These are phyloP conservation scores for Ramphastos sulfuratus DNA, from an alignment of 2,113 vertebrate species.

Conservation along the genomic window DNA sequence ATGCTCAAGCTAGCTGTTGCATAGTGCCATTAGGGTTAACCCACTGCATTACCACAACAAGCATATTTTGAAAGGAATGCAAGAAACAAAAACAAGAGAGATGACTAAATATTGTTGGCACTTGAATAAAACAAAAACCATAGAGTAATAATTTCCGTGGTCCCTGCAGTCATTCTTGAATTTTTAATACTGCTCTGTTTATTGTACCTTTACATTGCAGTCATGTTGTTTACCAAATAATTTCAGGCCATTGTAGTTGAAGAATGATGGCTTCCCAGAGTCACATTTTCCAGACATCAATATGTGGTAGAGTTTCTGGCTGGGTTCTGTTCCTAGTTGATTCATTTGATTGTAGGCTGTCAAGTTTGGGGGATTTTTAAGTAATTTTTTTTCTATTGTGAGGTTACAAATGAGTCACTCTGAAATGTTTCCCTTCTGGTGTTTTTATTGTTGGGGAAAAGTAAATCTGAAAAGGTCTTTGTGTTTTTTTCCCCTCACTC, in stretches of 20 bases:
- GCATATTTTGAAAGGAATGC: not conserved
- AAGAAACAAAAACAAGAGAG: not conserved
- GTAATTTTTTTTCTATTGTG: constrained; percentile 23
- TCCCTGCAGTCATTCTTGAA: constrained; percentile 50
- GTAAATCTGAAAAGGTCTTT: not conserved
- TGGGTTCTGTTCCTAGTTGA: constrained; percentile 35
- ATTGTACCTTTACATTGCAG: constrained; percentile 44
- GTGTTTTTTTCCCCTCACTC: not conserved
- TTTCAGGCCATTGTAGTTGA: constrained; percentile 17
- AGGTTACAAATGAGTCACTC: constrained; percentile 41
- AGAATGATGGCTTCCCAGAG: constrained; percentile 56
- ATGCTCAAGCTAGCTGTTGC: not conserved
- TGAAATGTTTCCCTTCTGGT: constrained; percentile 21
- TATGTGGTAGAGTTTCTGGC: constrained; percentile 35
- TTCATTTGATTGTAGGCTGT: constrained; percentile 65
- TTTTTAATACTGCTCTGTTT: constrained; percentile 63
- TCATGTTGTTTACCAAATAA: constrained; percentile 62
- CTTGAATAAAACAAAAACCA: constrained; percentile 22
- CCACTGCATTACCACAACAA: not conserved
- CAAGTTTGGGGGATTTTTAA: constrained; percentile 21
- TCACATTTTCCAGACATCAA: constrained; percentile 32
- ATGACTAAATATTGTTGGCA: constrained; percentile 54
- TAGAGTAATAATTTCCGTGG: constrained; percentile 30
- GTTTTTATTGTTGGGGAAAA: constrained; percentile 28
- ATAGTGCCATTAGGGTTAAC: not conserved